Evolutionary conservation across 2,888 invertebrate species (phyloP).

Genomic region (Agrochola macilenta): DNA sequence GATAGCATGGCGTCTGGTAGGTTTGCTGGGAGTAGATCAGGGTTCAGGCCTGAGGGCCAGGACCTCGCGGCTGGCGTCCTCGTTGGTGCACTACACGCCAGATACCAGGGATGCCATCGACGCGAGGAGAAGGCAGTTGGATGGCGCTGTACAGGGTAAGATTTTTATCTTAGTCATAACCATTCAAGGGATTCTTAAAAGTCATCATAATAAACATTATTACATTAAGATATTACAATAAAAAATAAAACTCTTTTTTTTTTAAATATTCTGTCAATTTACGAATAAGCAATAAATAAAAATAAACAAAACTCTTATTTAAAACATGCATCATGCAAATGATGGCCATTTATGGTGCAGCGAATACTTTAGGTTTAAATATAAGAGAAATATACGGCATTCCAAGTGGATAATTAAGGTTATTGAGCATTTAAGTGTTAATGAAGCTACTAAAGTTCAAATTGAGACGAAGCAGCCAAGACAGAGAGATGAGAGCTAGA

Average conservation of each 20-base stretch:
- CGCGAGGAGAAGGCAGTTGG: conserved; percentile 93
- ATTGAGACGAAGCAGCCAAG: neutral
- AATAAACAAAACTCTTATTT: neutral
- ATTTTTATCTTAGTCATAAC: neutral
- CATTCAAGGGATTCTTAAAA: neutral
- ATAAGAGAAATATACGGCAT: neutral
- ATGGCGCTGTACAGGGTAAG: conserved; percentile 95
- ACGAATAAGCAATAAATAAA: neutral
- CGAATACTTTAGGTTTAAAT: neutral
- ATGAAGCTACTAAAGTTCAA: neutral
- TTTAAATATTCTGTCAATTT: neutral
- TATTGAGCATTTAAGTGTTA: neutral
- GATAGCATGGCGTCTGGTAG: conserved; percentile 96
- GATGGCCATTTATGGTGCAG: neutral
- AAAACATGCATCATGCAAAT: neutral
- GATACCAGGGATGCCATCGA: conserved; percentile 92
- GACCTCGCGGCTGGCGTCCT: conserved; percentile 91
- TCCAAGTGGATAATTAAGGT: neutral
- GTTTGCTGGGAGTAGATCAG: conserved; percentile 92
- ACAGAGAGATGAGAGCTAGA: neutral
- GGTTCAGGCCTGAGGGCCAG: conserved; percentile 92
- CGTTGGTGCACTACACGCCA: conserved; percentile 92
- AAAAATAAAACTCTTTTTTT: neutral
- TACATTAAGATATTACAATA: neutral
- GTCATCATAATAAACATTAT: neutral